phyloP scores from a whole-genome alignment of 23 tunicate species.

The Ascidia mentula region DNA sequence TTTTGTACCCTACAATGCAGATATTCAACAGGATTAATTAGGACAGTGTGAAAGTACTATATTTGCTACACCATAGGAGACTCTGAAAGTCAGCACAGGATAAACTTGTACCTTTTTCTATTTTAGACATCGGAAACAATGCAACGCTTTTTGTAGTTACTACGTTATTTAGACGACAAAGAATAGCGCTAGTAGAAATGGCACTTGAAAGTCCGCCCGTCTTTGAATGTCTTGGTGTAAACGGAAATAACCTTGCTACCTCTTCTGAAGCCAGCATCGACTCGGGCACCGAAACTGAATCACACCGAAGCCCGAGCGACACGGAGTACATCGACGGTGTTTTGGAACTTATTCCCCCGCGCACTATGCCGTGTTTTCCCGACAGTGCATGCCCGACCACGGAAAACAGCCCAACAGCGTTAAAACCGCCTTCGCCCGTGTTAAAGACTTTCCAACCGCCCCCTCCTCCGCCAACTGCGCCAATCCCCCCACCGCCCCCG shows the following conservation, averaged over 20 bases:
- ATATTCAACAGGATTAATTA: too few species aligned
- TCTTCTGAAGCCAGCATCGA: slow-evolving; percentile 25
- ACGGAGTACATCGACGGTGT: slow-evolving; percentile 31
- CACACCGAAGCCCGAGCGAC: slow-evolving; percentile 47
- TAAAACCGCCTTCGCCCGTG: slow-evolving; percentile 7
- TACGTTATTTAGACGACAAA: too few species aligned
- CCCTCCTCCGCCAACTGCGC: neutral
- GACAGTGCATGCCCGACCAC: slow-evolving; percentile 1
- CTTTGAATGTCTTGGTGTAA: slow-evolving; percentile 1
- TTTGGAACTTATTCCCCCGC: slow-evolving; percentile 10
- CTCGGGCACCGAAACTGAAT: slow-evolving; percentile 37
- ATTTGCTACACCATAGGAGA: too few species aligned
- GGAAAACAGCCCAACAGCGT: neutral
- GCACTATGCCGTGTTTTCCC: neutral
- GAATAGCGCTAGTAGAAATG: neutral
- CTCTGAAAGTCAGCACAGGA: too few species aligned
- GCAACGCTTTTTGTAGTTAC: too few species aligned
- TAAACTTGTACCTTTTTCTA: too few species aligned
- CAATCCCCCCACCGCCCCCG: slow-evolving; percentile 35
- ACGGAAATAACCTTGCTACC: neutral
- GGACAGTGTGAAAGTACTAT: too few species aligned
- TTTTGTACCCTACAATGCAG: too few species aligned
- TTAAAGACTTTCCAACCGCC: neutral
- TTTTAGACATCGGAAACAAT: too few species aligned
- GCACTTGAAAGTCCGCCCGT: slow-evolving; percentile 20